Evolutionary conservation across 2,113 vertebrate species (phyloP), one percentile per base, ranked within the genome.

Genomic region (Oryzias celebensis): DNA sequence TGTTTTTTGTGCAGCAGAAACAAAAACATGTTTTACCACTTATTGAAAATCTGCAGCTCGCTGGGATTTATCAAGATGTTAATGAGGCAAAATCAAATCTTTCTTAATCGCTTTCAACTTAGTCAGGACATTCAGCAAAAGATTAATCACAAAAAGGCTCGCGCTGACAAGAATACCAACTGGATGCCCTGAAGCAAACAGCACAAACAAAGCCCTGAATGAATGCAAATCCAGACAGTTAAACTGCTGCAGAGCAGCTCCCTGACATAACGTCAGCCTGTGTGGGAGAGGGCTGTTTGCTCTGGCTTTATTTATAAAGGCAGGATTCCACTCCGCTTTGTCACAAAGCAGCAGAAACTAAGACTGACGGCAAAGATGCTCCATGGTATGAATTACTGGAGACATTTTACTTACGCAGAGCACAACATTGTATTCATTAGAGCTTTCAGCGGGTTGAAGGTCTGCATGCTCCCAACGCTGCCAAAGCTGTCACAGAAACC

Each of bases 171-270:
- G 59, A 81, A 69, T 75, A 68, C 48, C 52, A 68, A 84, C 52
- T 16, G 23, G 31, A 61, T 74, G 62, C 74, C 78, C 80, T 22
- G 71, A 58, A 58, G 83, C 69, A 47, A 75, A 68, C 49, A 68
- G 57, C 71, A 75, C 54, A 59, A 81, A 80, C 64, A 80, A 72
- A 81, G 31, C 42, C 51, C 46, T 7, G n/a, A 54, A 73, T 67
- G 42, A 68, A 85, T 74, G 67, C 70, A 77, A 78, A 84, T 81
- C 75, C 68, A 62, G 61, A 65, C 68, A 47, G 69, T 65, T 43
- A 41, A 64, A 46, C 41, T 4, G 0, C 18, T 66, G 20, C 54
- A 4, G 57, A 63, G 59, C 31, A 66, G 76, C 60, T 67, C 4
- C 16, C 61, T 73, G 69, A 66, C 72, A 79, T 45, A 71, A 23